These are phyloP conservation scores for Nylanderia fulva DNA, from an alignment of 1,140 invertebrate genomes.

Conservation along the genomic window DNA sequence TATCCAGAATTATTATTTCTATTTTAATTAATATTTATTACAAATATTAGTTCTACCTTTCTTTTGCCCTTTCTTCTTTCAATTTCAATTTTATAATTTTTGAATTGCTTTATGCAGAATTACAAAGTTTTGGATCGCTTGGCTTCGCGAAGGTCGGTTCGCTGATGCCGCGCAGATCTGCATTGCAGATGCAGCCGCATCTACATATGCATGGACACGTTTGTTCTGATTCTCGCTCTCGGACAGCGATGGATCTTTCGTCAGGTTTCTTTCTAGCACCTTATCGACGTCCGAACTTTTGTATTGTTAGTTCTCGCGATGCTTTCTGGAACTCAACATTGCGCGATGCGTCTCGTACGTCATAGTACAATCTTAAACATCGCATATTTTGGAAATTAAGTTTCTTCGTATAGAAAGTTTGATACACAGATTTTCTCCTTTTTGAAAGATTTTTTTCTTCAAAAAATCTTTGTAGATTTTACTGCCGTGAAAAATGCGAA, in stretches of 20 bases:
- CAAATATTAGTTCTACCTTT: background rate
- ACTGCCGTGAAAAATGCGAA: background rate
- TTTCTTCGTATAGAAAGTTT: background rate
- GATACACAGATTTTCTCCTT: background rate
- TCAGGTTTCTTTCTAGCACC: background rate
- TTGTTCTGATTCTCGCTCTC: constrained; percentile 68
- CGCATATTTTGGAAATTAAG: background rate
- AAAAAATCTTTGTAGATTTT: background rate
- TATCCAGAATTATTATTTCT: background rate
- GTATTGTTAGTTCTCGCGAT: constrained; percentile 3
- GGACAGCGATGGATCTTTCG: constrained; percentile 53
- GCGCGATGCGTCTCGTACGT: background rate
- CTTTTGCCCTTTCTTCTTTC: background rate
- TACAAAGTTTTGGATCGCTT: constrained; percentile 31
- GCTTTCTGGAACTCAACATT: background rate
- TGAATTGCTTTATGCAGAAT: constrained; percentile 14
- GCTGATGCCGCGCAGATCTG: constrained; percentile 66
- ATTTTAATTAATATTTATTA: background rate
- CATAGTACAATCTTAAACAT: constrained; percentile 1
- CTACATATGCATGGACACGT: constrained; percentile 73
- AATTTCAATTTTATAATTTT: constrained; percentile 31
- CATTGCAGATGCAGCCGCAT: constrained; percentile 70
- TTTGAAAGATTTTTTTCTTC: background rate
- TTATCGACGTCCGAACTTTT: constrained; percentile 30
- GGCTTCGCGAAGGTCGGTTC: constrained; percentile 27